Percentiles rank a stretch among this genome's conserved stretches.
Evolutionary conservation across 53 echinoderm and acorn worm species (phyloP).

Genomic region (Astropecten irregularis): DNA sequence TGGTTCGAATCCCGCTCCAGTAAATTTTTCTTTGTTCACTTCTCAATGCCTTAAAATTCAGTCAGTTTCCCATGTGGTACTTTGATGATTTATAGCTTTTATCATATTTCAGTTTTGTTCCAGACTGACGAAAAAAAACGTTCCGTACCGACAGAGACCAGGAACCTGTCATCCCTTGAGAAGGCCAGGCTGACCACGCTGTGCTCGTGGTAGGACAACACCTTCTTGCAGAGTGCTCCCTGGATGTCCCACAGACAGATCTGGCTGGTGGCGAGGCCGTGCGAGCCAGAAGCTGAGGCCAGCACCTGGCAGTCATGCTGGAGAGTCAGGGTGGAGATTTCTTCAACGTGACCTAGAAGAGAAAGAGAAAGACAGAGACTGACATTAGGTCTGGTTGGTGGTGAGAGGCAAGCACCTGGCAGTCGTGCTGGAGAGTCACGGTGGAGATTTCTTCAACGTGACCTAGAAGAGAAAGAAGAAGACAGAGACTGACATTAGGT

Average conservation of each 20-base stretch:
- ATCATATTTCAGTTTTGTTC: too few relatives aligned
- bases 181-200: constrained; percentile 81
- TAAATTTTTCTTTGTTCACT: too few relatives aligned
- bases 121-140: too few relatives aligned
- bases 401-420: constrained; percentile 90
- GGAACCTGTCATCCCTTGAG: constrained; percentile 93
- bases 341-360: constrained; percentile 84
- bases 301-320: constrained; percentile 92
- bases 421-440: constrained; percentile 89
- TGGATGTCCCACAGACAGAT: constrained; percentile 96
- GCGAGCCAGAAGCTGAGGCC: constrained; percentile 93
- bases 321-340: constrained; percentile 84
- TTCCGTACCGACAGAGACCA: constrained; percentile 92
- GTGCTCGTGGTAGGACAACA: constrained; percentile 94
- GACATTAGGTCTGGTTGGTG: not conserved
- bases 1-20: too few relatives aligned
- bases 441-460: constrained; percentile 93
- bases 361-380: too few relatives aligned
- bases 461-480: too few relatives aligned
- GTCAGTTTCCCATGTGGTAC: too few relatives aligned
- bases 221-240: constrained; percentile 79
- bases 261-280: constrained; percentile 87
- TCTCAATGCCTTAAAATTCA: too few relatives aligned
- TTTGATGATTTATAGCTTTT: too few relatives aligned
- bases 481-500: too few relatives aligned